Evolutionary conservation across 2,113 vertebrate genomes (phyloP).

Genomic region (Pampusana beccarii): DNA sequence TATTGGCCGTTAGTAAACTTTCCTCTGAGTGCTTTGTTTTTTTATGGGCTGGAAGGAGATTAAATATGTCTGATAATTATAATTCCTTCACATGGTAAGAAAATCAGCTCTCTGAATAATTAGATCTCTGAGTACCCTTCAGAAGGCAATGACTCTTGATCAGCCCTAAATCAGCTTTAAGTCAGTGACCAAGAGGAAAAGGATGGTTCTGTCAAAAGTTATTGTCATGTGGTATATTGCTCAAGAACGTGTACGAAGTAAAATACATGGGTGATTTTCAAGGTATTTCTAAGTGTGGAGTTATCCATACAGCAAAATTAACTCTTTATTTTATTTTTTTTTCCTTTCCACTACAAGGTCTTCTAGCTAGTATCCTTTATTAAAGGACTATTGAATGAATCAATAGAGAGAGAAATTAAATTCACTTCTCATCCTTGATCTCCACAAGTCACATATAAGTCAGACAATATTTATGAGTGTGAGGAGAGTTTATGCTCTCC

Average conservation of each 20-base stretch:
- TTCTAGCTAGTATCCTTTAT: background rate
- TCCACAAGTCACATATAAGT: background rate
- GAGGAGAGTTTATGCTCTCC: background rate
- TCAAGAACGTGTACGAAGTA: background rate
- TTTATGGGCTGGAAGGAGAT: background rate
- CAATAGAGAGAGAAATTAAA: background rate
- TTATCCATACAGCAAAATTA: background rate
- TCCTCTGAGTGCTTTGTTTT: background rate
- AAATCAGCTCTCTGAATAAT: background rate
- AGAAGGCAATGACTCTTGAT: background rate
- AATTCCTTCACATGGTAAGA: background rate
- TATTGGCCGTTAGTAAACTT: background rate
- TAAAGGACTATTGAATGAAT: background rate
- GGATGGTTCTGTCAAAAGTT: background rate
- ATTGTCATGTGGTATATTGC: background rate
- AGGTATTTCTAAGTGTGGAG: background rate
- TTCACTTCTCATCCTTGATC: background rate
- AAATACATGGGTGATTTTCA: background rate
- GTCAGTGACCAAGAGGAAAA: background rate
- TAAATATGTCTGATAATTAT: background rate
- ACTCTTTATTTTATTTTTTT: background rate
- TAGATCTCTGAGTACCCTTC: background rate
- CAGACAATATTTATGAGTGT: background rate
- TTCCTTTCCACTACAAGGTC: background rate
- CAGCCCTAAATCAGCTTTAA: background rate